Conservation (phyloP, 2,113 vertebrate genomes). For the Hemicordylus capensis region DNA sequence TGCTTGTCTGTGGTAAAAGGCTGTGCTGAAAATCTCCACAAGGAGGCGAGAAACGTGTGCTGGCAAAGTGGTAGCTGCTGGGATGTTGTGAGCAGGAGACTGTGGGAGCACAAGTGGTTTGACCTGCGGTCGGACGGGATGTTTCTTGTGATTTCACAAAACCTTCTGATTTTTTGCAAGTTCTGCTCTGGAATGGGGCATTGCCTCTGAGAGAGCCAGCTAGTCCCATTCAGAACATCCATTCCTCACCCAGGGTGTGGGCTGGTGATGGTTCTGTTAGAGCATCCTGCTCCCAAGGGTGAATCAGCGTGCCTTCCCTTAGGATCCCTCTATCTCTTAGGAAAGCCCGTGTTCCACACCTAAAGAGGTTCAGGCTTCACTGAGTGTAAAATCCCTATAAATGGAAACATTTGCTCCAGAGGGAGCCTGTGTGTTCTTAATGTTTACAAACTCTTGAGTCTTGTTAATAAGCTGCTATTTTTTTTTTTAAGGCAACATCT, state of each 20-base stretch:
- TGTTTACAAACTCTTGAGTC: not conserved
- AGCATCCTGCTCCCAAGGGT: not conserved
- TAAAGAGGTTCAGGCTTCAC: not conserved
- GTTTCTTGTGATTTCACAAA: not conserved
- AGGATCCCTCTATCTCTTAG: not conserved
- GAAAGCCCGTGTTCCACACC: not conserved
- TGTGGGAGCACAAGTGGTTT: not conserved
- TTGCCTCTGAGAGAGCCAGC: not conserved
- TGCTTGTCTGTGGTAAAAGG: not conserved
- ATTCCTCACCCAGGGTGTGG: not conserved
- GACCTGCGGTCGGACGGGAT: not conserved
- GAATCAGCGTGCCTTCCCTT: not conserved
- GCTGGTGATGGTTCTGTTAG: not conserved
- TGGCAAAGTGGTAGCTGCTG: not conserved
- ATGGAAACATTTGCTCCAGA: not conserved
- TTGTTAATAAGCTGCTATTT: not conserved
- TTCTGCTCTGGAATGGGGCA: not conserved
- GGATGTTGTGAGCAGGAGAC: not conserved
- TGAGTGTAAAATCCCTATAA: not conserved
- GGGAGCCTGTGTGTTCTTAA: not conserved
- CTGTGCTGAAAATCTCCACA: not conserved
- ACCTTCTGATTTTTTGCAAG: not conserved
- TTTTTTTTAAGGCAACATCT: not conserved
- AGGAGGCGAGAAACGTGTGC: not conserved
- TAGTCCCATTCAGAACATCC: not conserved